Percentiles rank a stretch among this genome's conserved stretches.
Conservation (phyloP, 2,113 vertebrate species). For the Shinisaurus crocodilurus region DNA sequence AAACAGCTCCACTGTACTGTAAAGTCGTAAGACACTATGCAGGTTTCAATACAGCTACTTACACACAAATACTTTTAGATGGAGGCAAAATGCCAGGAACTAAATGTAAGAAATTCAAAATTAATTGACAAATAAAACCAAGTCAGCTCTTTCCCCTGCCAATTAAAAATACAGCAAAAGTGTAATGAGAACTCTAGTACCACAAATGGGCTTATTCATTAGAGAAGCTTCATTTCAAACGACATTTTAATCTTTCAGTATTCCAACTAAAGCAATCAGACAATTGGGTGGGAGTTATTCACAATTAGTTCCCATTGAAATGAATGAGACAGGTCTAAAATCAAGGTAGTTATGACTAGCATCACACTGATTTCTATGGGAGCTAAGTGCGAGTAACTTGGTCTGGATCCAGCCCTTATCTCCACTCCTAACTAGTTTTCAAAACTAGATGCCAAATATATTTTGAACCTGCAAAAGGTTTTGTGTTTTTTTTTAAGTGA, state of each 20-base stretch:
- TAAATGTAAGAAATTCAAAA: neutral
- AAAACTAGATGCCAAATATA: neutral
- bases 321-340: neutral
- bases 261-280: neutral
- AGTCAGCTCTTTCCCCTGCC: neutral
- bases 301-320: neutral
- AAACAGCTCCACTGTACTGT: neutral
- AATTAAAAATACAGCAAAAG: neutral
- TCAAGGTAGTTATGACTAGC: neutral
- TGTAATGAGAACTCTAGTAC: neutral
- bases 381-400: too few relatives aligned
- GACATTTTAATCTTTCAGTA: neutral
- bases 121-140: constrained; percentile 7
- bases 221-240: neutral
- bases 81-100: neutral
- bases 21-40: neutral
- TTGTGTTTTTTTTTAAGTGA: neutral
- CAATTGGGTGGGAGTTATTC: neutral
- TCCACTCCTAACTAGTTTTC: neutral
- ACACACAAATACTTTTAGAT: constrained; percentile 9
- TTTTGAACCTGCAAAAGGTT: neutral
- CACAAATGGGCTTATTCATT: neutral
- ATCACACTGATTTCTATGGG: neutral
- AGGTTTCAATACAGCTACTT: neutral
- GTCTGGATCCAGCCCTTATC: neutral